These are phyloP conservation scores for Triplophysa siluroides DNA, from an alignment of 2,113 vertebrate species.

Conservation along the genomic window DNA sequence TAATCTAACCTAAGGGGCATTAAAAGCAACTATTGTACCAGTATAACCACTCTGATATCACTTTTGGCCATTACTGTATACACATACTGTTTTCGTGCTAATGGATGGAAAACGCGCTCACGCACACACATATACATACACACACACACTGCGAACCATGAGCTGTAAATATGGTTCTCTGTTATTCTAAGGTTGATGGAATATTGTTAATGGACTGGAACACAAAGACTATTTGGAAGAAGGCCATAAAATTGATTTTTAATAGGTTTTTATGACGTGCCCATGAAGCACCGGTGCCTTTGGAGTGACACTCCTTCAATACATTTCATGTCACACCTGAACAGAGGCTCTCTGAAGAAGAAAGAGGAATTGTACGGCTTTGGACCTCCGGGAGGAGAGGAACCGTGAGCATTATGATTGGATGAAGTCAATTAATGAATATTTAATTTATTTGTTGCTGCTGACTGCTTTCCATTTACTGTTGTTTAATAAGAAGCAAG, in stretches of 20 bases:
- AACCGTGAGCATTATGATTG: neutral
- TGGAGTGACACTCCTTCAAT: slow-evolving; percentile 48
- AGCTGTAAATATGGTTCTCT: slow-evolving; percentile 56
- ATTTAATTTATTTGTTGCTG: slow-evolving; percentile 29
- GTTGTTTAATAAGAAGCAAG: slow-evolving; percentile 34
- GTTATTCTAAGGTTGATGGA: slow-evolving; percentile 50
- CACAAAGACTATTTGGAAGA: slow-evolving; percentile 59
- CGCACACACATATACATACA: too few relatives aligned
- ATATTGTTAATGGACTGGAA: slow-evolving; percentile 64
- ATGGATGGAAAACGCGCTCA: too few relatives aligned
- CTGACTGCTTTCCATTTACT: slow-evolving; percentile 39
- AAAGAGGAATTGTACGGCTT: slow-evolving; percentile 9
- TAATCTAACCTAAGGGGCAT: too few relatives aligned
- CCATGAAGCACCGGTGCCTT: neutral
- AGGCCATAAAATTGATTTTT: slow-evolving; percentile 71
- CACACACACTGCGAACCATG: neutral
- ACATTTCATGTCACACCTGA: slow-evolving; percentile 55
- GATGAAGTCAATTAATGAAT: slow-evolving; percentile 5
- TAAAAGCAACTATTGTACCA: too few relatives aligned
- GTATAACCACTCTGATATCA: too few relatives aligned
- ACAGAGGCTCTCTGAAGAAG: slow-evolving; percentile 55
- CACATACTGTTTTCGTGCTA: too few relatives aligned
- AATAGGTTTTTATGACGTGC: slow-evolving; percentile 66
- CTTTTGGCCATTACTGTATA: too few relatives aligned
- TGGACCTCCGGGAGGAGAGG: neutral